Evolutionary conservation across 1,140 invertebrate species (phyloP), one percentile per base, ranked within the genome.

Genomic region (Temnothorax curvispinosus): DNA sequence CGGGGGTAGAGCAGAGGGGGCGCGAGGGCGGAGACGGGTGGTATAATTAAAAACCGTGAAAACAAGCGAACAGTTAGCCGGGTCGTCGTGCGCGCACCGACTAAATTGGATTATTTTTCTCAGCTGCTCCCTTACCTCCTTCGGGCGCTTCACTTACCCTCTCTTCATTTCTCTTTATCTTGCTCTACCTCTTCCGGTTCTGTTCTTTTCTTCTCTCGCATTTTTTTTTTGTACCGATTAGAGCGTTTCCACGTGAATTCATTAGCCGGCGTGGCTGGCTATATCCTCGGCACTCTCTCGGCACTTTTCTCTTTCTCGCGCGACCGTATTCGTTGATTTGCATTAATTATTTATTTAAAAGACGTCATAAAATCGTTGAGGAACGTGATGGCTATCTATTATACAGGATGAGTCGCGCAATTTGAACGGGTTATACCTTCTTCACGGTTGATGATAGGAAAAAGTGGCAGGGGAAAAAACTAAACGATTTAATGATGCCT

Each of bases 101-200:
- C 91, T 91, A 93, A 94, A 94, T 94, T 94, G 89, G 91, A 94
- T 94, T 94, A 94, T 94, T 94, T 94, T 93, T 93, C 92, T 92
- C 91, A 81, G 87, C 86, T 86, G 69, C 86, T 90, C 87, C 54
- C 52, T 74, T 64, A 81, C 67, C n/a, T 58, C 41, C 75, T 85
- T 86, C 87, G 47, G 18, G 60, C 54, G 85, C 74, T 84, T 88
- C 58, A 11, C 74, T 71, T 76, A 78, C 27, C 60, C 38, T 71
- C 76, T 67, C 47, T 72, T 54, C 86, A n/a, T 69, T 27, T 81
- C 38, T 21, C 54, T 77, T 60, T 47, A 71, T 87, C 56, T 62
- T 41, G 44, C 52, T 47, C 38, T 0, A 41, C 18, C 64, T 50
- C n/a, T 80, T 62, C 58, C 52, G 54, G 54, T n/a, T 56, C 38